These are phyloP conservation scores for Ooceraea biroi DNA, from an alignment of 1,140 invertebrate genomes.

Conservation along the genomic window DNA sequence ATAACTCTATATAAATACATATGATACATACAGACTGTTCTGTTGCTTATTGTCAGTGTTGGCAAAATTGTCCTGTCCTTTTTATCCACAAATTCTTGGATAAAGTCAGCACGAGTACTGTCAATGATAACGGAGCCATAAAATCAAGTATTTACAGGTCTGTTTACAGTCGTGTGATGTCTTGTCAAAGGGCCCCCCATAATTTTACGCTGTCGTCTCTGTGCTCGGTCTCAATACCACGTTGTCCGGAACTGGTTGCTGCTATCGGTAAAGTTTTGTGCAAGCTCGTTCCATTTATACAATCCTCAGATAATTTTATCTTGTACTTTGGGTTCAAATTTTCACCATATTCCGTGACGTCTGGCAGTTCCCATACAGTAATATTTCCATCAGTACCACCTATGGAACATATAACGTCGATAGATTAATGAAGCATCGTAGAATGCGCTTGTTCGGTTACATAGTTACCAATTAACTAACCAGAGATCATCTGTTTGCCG, in stretches of 20 bases:
- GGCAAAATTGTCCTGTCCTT: no score
- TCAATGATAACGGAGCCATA: no score
- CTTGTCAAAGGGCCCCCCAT: constrained; percentile 76
- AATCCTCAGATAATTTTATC: constrained; percentile 88
- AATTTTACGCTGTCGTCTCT: constrained; percentile 82
- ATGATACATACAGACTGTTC: no score
- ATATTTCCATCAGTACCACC: constrained; percentile 92
- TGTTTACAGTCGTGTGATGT: no score
- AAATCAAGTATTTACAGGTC: constrained; percentile 3
- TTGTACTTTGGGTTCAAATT: constrained; percentile 80
- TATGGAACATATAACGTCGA: constrained; percentile 66
- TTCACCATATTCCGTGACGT: constrained; percentile 79
- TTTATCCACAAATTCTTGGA: no score
- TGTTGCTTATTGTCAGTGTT: no score
- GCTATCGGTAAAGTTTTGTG: constrained; percentile 92
- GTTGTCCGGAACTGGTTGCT: constrained; percentile 94
- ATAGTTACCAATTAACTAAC: constrained; percentile 78
- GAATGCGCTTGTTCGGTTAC: constrained; percentile 36
- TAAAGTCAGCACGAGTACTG: no score
- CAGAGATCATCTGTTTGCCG: constrained; percentile 90
- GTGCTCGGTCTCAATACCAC: constrained; percentile 69
- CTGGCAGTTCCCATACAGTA: constrained; percentile 90
- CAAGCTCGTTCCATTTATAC: constrained; percentile 94
- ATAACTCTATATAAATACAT: no score
- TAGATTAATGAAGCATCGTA: constrained; percentile 1